phyloP scores from a whole-genome alignment of 2,888 invertebrate species.

The Drosophila ezoana region DNA sequence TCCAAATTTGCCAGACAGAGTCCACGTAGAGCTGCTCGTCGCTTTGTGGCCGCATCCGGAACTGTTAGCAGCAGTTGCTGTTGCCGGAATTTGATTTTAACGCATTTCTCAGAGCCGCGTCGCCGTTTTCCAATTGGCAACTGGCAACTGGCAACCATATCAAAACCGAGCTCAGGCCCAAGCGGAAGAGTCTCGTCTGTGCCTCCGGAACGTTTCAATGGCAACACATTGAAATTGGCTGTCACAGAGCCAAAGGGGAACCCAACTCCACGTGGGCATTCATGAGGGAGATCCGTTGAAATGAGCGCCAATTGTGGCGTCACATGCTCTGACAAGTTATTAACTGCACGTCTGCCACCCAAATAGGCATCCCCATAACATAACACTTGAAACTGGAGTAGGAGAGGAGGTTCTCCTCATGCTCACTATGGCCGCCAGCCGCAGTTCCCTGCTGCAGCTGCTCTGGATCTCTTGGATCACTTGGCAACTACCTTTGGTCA shows the following conservation, averaged over 20 bases:
- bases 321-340: conserved; percentile 66
- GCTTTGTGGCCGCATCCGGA: conserved; percentile 51
- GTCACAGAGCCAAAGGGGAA: conserved; percentile 23
- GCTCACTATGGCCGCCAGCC: conserved; percentile 31
- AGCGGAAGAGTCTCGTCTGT: conserved; percentile 26
- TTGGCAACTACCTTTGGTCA: conserved; percentile 85
- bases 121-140: conserved; percentile 35
- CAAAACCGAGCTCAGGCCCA: conserved; percentile 22
- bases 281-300: conserved; percentile 27
- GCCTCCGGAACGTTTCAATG: conserved; percentile 28
- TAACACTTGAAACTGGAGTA: background rate
- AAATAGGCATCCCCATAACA: conserved; percentile 21
- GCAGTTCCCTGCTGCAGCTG: conserved; percentile 36
- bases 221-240: conserved; percentile 63
- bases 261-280: background rate
- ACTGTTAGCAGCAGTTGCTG: conserved; percentile 56
- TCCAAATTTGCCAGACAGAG: conserved; percentile 65
- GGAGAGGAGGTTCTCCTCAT: background rate
- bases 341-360: conserved; percentile 33
- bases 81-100: conserved; percentile 65
- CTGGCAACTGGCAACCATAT: conserved; percentile 37
- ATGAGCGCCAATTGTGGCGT: conserved; percentile 51
- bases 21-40: conserved; percentile 22
- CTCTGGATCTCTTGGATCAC: conserved; percentile 73
- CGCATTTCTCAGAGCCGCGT: conserved; percentile 42